These are phyloP conservation scores for Oryzaephilus surinamensis DNA, from an alignment of 1,140 invertebrate genomes.

Conservation along the genomic window DNA sequence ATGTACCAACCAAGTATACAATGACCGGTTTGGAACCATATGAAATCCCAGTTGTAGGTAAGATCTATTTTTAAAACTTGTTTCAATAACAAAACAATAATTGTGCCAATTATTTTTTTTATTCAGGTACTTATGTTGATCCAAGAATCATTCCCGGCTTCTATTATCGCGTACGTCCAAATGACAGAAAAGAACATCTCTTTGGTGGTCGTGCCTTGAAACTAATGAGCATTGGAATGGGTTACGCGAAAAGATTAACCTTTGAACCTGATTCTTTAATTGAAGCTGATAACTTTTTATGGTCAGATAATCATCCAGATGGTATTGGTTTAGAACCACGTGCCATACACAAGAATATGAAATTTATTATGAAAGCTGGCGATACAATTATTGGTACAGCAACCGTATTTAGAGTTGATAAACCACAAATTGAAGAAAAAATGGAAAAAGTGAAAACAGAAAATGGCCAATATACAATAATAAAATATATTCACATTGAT, in stretches of 20 bases:
- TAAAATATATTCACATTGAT: constrained; percentile 53
- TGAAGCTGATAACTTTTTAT: constrained; percentile 57
- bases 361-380: constrained; percentile 46
- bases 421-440: constrained; percentile 50
- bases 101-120: constrained; percentile 6
- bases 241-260: constrained; percentile 65
- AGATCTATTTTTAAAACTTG: constrained; percentile 22
- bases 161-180: constrained; percentile 56
- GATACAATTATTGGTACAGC: constrained; percentile 49
- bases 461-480: constrained; percentile 39
- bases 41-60: constrained; percentile 65
- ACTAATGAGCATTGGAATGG: constrained; percentile 57
- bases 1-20: constrained; percentile 56
- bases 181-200: constrained; percentile 47
- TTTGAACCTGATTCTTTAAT: constrained; percentile 58
- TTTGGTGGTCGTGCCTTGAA: constrained; percentile 53
- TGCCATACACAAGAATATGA: constrained; percentile 52
- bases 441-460: constrained; percentile 40
- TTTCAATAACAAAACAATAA: constrained; percentile 1
- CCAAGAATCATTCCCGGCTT: constrained; percentile 63
- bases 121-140: constrained; percentile 62
- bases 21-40: constrained; percentile 55
- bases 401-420: constrained; percentile 50
- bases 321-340: constrained; percentile 59
- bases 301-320: constrained; percentile 66